Evolutionary conservation across 2,113 vertebrate species (phyloP).

Genomic region (Nothobranchius furzeri): DNA sequence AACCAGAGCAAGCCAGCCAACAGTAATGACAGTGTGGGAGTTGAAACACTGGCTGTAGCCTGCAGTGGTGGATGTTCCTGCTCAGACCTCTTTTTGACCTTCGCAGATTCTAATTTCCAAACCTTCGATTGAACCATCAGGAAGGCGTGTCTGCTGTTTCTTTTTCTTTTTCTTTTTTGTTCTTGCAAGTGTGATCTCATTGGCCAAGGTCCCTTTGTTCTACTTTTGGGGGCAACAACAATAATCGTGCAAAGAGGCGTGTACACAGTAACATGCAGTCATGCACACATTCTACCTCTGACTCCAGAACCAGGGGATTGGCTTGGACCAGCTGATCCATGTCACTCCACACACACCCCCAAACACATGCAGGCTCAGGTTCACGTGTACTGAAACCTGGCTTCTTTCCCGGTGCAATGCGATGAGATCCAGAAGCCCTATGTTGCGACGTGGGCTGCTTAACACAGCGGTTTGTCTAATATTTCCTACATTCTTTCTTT

Average conservation of each 20-base stretch:
- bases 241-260: slow-evolving; percentile 70
- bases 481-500: slow-evolving; percentile 21
- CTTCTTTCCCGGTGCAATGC: slow-evolving; percentile 36
- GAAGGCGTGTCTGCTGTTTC: slow-evolving; percentile 38
- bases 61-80: slow-evolving; percentile 66
- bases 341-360: slow-evolving; percentile 42
- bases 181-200: slow-evolving; percentile 64
- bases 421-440: slow-evolving; percentile 33
- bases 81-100: slow-evolving; percentile 67
- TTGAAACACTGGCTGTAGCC: slow-evolving; percentile 59
- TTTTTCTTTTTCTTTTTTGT: neutral
- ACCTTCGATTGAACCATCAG: slow-evolving; percentile 67
- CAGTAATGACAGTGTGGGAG: slow-evolving; percentile 63
- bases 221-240: slow-evolving; percentile 57
- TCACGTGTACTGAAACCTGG: slow-evolving; percentile 54
- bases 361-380: slow-evolving; percentile 23
- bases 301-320: slow-evolving; percentile 61
- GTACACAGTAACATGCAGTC: slow-evolving; percentile 55
- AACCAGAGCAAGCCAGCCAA: slow-evolving; percentile 62
- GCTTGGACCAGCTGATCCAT: slow-evolving; percentile 63
- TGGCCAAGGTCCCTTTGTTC: slow-evolving; percentile 57
- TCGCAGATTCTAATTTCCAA: slow-evolving; percentile 68
- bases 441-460: slow-evolving; percentile 37
- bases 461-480: slow-evolving; percentile 52
- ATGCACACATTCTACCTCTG: slow-evolving; percentile 42